Percentiles rank a stretch among this genome's conserved stretches.
Evolutionary conservation across 2,888 invertebrate genomes (phyloP).

Genomic region (Galeopsomyia nigrocyanea): DNA sequence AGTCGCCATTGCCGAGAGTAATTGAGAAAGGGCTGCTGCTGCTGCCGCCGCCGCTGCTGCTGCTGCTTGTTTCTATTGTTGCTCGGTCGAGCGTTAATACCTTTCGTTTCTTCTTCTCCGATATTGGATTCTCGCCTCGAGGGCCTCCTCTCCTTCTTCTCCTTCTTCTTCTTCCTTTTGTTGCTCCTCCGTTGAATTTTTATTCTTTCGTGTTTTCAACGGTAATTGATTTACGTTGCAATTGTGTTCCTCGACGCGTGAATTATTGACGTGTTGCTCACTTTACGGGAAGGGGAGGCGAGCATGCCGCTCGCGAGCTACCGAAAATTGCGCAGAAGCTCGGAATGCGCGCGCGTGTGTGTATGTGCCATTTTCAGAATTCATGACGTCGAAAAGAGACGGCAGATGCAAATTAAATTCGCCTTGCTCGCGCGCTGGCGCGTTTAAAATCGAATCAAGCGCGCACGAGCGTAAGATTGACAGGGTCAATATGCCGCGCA

Average conservation of each 20-base stretch:
- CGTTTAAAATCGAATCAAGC: slow-evolving; percentile 54
- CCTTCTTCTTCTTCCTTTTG: background rate
- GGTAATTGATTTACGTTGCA: slow-evolving; percentile 23
- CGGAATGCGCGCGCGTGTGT: background rate
- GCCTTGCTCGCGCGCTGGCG: background rate
- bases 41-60: slow-evolving; percentile 16
- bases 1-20: slow-evolving; percentile 19
- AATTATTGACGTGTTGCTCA: background rate
- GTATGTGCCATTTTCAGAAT: background rate
- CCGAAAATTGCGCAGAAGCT: slow-evolving; percentile 4
- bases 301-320: background rate
- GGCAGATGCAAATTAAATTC: slow-evolving; percentile 30
- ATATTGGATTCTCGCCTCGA: slow-evolving; percentile 42
- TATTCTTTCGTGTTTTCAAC: slow-evolving; percentile 9
- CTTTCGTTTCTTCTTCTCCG: slow-evolving; percentile 19
- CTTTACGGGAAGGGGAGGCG: background rate
- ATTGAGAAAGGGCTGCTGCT: slow-evolving; percentile 30
- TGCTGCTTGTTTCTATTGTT: slow-evolving; percentile 43
- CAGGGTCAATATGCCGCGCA: slow-evolving; percentile 62
- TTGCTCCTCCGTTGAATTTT: slow-evolving; percentile 32
- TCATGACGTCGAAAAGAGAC: too few species aligned
- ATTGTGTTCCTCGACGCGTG: background rate
- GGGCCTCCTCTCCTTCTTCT: slow-evolving; percentile 14
- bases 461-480: slow-evolving; percentile 57
- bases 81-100: slow-evolving; percentile 42